Evolutionary conservation across 2,797 vertebrate genomes (phyloP).

Genomic region (Gymnoscopelus microlampas): DNA sequence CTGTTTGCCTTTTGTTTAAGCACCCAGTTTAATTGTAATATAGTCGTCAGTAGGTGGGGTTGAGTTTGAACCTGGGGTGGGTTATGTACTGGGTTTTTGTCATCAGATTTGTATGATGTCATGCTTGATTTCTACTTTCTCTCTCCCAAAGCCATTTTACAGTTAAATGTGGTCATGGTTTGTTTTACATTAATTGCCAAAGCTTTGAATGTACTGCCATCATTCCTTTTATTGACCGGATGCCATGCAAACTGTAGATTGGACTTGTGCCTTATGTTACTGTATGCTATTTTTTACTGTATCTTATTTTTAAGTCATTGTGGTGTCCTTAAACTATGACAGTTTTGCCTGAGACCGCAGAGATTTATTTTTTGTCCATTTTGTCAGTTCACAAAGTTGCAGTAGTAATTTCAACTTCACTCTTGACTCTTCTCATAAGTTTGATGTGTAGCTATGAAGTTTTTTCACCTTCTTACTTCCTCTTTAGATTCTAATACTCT

Average conservation of each 20-base stretch:
- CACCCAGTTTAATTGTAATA: constrained; percentile 46
- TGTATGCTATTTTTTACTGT: neutral
- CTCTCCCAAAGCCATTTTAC: constrained; percentile 28
- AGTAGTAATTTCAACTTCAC: constrained; percentile 17
- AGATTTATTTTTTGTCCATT: constrained; percentile 10
- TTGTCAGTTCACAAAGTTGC: constrained; percentile 1
- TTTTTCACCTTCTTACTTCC: constrained; percentile 22
- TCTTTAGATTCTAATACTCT: too few relatives aligned
- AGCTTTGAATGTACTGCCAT: constrained; percentile 69
- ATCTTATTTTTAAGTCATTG: neutral
- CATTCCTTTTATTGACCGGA: neutral
- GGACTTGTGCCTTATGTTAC: neutral
- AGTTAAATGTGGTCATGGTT: constrained; percentile 26
- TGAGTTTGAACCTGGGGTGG: too few relatives aligned
- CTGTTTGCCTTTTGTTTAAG: constrained; percentile 54
- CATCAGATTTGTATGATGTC: too few relatives aligned
- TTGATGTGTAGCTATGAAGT: constrained; percentile 51
- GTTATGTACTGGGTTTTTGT: neutral
- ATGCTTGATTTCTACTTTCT: neutral
- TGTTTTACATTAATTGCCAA: constrained; percentile 67
- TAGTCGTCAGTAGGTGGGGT: neutral
- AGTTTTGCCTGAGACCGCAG: too few relatives aligned
- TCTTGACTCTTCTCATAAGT: constrained; percentile 31
- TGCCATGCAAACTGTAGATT: constrained; percentile 5
- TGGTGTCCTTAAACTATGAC: too few relatives aligned